These are phyloP conservation scores for Delphinapterus leucas DNA, from an alignment of 2,113 vertebrate genomes.

Conservation along the genomic window DNA sequence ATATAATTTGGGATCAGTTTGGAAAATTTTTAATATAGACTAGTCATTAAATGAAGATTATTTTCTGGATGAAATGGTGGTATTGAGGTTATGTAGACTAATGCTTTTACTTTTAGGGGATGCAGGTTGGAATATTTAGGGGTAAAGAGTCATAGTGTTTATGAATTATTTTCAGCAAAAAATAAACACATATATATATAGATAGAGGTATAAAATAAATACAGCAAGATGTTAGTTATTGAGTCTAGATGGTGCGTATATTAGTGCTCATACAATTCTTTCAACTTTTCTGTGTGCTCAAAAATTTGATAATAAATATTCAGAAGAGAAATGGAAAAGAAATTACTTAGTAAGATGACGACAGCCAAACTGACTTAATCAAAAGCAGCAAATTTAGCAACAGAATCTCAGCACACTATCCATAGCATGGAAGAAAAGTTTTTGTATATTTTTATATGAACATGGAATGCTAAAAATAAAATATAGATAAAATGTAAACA, in stretches of 20 bases:
- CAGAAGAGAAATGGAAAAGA: background rate
- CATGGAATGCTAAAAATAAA: conserved; percentile 16
- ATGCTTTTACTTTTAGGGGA: background rate
- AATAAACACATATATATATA: background rate
- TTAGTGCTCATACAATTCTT: background rate
- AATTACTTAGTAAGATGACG: background rate
- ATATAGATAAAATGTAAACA: background rate
- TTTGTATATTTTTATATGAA: conserved; percentile 18
- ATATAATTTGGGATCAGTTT: conserved; percentile 3
- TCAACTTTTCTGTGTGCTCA: background rate
- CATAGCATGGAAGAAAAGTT: background rate
- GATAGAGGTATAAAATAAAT: background rate
- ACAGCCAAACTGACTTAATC: conserved; percentile 25
- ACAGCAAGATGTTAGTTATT: background rate
- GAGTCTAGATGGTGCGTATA: background rate
- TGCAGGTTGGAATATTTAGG: background rate
- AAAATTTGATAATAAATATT: background rate
- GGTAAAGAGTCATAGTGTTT: background rate
- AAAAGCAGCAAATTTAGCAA: conserved; percentile 25
- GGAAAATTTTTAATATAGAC: background rate
- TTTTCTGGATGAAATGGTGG: background rate
- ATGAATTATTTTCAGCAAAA: conserved; percentile 10
- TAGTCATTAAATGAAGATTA: background rate
- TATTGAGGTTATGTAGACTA: background rate
- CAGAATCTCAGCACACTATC: background rate